phyloP scores from a whole-genome alignment of 2,113 vertebrate genomes.

The Barnardius zonarius region DNA sequence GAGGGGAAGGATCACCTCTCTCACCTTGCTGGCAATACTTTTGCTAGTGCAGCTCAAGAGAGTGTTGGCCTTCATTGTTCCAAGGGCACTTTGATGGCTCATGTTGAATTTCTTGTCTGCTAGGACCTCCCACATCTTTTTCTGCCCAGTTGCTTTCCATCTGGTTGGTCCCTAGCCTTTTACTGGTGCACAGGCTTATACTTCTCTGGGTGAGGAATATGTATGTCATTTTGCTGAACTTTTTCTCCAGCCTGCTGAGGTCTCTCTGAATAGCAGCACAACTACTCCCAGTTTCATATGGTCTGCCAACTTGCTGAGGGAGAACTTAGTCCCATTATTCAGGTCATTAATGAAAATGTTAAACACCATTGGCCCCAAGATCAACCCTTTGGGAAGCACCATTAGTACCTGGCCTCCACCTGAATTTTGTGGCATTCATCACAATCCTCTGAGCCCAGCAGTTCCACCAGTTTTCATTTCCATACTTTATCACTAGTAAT shows the following conservation, averaged over 20 bases:
- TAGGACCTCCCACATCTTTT: neutral
- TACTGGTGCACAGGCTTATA: neutral
- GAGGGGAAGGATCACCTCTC: neutral
- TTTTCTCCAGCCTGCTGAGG: neutral
- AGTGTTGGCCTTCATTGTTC: neutral
- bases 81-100: neutral
- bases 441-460: neutral
- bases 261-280: neutral
- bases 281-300: neutral
- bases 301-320: neutral
- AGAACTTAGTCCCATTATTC: neutral
- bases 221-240: neutral
- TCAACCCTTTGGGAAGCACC: neutral
- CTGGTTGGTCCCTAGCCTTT: neutral
- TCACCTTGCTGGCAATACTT: neutral
- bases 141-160: neutral
- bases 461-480: neutral
- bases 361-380: neutral
- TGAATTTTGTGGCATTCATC: neutral
- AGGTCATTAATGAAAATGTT: neutral
- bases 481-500: neutral
- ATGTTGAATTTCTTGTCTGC: neutral
- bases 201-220: neutral
- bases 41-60: neutral
- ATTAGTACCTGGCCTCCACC: neutral